Conservation (phyloP, 2,113 vertebrate genomes). For the Danio rerio region GRCz12tu NC_133187.1:5277001-5277500, state of each 20-base stretch:
- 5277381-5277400: not conserved
- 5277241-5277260: not conserved
- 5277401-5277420: constrained; percentile 9
- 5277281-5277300: not conserved
- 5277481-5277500: not conserved
- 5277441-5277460: not conserved
- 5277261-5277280: not conserved
- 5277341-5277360: not conserved
- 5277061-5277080: too few species aligned
- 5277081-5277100: too few species aligned
- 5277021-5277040: too few species aligned
- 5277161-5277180: too few species aligned
- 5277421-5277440: constrained; percentile 26
- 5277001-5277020: too few species aligned
- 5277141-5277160: too few species aligned
- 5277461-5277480: not conserved
- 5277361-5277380: not conserved
- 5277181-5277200: too few species aligned
- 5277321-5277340: not conserved
- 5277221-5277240: not conserved
- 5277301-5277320: not conserved
- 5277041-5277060: too few species aligned
- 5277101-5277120: too few species aligned
- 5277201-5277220: not conserved
- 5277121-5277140: too few species aligned